Evolutionary conservation across 2,113 vertebrate genomes (phyloP), one percentile per base, ranked within the genome.

Genomic region (Hypomesus transpacificus): DNA sequence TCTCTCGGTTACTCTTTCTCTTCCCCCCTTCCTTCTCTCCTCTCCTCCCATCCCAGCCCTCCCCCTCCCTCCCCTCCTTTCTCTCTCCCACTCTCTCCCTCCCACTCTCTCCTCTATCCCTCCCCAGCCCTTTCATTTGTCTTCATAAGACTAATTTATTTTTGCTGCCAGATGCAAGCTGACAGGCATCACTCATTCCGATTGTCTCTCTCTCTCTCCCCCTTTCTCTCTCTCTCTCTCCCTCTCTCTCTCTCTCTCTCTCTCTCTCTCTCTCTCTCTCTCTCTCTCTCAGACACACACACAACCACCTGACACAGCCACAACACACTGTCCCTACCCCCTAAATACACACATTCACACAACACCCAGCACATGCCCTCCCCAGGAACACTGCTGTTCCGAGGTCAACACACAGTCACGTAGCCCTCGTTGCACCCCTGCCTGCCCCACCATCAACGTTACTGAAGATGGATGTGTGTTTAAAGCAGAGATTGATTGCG

Each of bases 61-160:
- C 77, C 24, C 14, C 52, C 56, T 50, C 11, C 5, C 80, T 75
- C 75, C 74, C 70, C 73, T 75, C 75, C 58, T 28, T 17, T 28
- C 14, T 52, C 13, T 20, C 8, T 31, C 24, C 28, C 8, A 26
- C 51, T 39, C 57, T 53, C 22, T 26, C 24, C 31, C 21, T 17
- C 22, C 60, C 56, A n/a, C 58, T 22, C 80, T 68, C 68, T 82
- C 77, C 79, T 76, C 81, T 85, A 80, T 82, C 17, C 77, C 82
- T 76, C 79, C 66, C 56, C 39, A 86, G 91, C 89, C 91, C 89
- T 83, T 96, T 94, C 95, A 96, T 98, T 96, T 96, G 94, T 97
- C 96, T 97, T 91, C 94, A 96, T 98, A 92, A 94, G 94, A 93
- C 92, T 96, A 95, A 98, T 98, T 98, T 97, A 97, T 97, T 97